Percentiles rank a stretch among this genome's conserved stretches.
phyloP scores from a whole-genome alignment of 2,888 invertebrate species.

The Sisyra terminalis region DNA sequence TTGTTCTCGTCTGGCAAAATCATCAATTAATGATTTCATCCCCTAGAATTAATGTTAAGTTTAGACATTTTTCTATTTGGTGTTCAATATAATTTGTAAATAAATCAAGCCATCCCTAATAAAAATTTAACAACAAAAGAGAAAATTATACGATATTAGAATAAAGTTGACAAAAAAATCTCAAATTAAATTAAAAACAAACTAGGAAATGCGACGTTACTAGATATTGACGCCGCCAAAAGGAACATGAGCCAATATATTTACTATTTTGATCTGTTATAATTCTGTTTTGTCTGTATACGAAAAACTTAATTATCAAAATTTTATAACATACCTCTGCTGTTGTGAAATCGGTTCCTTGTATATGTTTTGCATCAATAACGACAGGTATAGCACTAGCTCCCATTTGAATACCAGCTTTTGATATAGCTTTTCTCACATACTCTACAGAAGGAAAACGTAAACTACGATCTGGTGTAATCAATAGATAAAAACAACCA shows the following conservation, averaged over 20 bases:
- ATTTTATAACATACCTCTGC: conserved; percentile 30
- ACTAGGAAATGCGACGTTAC: too few species aligned
- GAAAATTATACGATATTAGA: too few species aligned
- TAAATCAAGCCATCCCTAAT: too few species aligned
- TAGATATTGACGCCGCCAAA: too few species aligned
- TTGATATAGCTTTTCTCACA: conserved; percentile 48
- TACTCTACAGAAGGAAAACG: conserved; percentile 49
- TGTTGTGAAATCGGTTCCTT: conserved; percentile 48
- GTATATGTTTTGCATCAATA: conserved; percentile 42
- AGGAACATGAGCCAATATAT: not conserved
- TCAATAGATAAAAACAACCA: conserved; percentile 36
- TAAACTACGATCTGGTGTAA: conserved; percentile 43
- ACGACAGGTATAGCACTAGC: conserved; percentile 38
- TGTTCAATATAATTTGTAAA: too few species aligned
- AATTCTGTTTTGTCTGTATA: not conserved
- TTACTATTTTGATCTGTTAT: not conserved
- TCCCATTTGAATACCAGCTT: conserved; percentile 45
- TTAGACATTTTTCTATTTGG: not conserved
- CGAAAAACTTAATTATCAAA: not conserved
- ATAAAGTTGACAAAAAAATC: too few species aligned
- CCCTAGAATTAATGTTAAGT: conserved; percentile 31
- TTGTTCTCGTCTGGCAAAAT: conserved; percentile 37
- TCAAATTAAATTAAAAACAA: too few species aligned
- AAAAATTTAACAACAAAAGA: too few species aligned
- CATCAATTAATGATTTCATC: conserved; percentile 37